These are phyloP conservation scores for Perodicticus potto DNA, from an alignment of 2,797 vertebrate species.

Conservation along the genomic window DNA sequence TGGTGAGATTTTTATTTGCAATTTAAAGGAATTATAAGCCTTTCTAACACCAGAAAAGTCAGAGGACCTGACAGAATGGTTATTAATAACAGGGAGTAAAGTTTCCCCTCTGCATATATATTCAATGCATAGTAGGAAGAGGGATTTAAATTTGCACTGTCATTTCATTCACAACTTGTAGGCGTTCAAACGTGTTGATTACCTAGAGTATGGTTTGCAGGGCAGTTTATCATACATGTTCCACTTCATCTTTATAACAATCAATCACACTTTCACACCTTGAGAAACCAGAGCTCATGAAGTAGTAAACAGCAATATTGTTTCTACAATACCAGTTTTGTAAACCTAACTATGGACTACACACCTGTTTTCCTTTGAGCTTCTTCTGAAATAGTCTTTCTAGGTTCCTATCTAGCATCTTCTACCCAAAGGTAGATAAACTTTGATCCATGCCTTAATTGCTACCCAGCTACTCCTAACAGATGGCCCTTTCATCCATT, in stretches of 20 bases:
- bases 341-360: background rate
- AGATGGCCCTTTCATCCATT: conserved; percentile 46
- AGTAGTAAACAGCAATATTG: background rate
- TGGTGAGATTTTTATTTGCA: background rate
- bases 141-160: background rate
- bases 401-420: conserved; percentile 25
- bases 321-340: conserved; percentile 23
- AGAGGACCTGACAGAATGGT: conserved; percentile 27
- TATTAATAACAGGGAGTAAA: background rate
- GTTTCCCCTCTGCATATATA: background rate
- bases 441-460: background rate
- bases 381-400: conserved; percentile 42
- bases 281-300: background rate
- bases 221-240: background rate
- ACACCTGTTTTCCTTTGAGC: background rate
- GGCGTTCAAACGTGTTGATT: background rate
- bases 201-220: conserved; percentile 9
- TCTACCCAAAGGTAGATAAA: conserved; percentile 26
- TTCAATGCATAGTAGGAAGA: conserved; percentile 13
- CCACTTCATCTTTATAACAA: conserved; percentile 19
- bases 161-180: background rate
- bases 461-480: background rate
- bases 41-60: background rate
- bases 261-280: background rate
- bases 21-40: background rate